Evolutionary conservation across 2,113 vertebrate species (phyloP), one percentile per base, ranked within the genome.

Genomic region (Malurus melanocephalus): DNA sequence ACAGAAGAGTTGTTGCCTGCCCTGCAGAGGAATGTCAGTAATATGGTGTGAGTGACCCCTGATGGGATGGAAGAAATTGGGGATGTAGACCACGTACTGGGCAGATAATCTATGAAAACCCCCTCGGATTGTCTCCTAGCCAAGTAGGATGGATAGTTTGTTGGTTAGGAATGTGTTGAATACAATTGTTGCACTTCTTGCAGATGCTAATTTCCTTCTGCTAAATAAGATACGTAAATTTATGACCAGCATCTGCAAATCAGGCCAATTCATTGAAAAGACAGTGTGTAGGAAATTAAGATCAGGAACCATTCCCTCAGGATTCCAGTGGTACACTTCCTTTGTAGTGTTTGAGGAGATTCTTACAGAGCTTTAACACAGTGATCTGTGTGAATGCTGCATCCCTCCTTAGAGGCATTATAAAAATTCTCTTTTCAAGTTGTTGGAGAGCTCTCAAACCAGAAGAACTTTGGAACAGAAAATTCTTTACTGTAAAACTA

Each of bases 1-100:
- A 87, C 98, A 98, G 97, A 98, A 97, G 97, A 99, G 98, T 97
- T 97, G 97, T 98, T 98, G 94, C 96, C 89, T 98, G 95, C 96
- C 94, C 95, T 97, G 95, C 97, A 98, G 97, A 98, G 97, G 93
- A 97, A 95, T 43, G 68, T 96, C 95, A 98, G 95, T 97, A 95
- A 97, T 97, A 97, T 98, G 98, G 96, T 98, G 96, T 96, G 97
- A 97, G 97, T 98, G 97, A 97, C 97, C 97, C 96, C 96, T 98
- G 96, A 97, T 98, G 98, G 97, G 89, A 72, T 61, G 24, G 67
- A 28, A 68, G 76, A 68, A 93, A 64, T 6, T 35, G 28, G 64
- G 78, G 33, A 33, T 2, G 4, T 52, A 38, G 35, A 16, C 23
- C 16, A 26, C 0, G 0, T 59, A 33, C 22, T 23, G 18, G 26